Evolutionary conservation across 2,113 vertebrate genomes (phyloP).

Genomic region (Barbus barbus): DNA sequence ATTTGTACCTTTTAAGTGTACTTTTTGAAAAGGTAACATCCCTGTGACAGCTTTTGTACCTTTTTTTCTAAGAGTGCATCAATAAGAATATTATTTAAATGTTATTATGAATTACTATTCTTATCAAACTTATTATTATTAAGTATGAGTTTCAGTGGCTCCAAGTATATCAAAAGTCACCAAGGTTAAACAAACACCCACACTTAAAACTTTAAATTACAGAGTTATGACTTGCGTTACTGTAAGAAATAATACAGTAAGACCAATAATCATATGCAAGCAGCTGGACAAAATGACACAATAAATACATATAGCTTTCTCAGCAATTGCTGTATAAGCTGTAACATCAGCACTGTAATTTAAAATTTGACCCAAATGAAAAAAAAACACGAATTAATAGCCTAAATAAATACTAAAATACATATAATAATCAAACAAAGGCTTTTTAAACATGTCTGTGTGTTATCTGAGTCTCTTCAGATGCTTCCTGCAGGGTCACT

Average conservation of each 20-base stretch:
- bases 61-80: not conserved
- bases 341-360: not conserved
- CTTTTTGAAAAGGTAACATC: no score
- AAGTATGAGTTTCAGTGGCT: not conserved
- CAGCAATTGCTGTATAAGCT: not conserved
- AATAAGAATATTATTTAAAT: not conserved
- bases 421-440: not conserved
- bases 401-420: not conserved
- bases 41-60: no score
- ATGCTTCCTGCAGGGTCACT: no score
- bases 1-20: not conserved
- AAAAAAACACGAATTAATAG: not conserved
- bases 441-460: not conserved
- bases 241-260: not conserved
- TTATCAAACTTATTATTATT: not conserved
- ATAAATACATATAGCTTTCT: no score
- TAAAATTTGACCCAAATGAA: not conserved
- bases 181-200: not conserved
- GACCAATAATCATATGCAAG: not conserved
- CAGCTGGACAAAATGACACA: not conserved
- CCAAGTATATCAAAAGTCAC: not conserved
- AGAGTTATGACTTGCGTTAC: not conserved
- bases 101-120: not conserved
- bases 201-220: not conserved
- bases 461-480: not conserved